Conservation (phyloP, 2,888 invertebrate genomes). For the Chymomyza fuscimana region DNA sequence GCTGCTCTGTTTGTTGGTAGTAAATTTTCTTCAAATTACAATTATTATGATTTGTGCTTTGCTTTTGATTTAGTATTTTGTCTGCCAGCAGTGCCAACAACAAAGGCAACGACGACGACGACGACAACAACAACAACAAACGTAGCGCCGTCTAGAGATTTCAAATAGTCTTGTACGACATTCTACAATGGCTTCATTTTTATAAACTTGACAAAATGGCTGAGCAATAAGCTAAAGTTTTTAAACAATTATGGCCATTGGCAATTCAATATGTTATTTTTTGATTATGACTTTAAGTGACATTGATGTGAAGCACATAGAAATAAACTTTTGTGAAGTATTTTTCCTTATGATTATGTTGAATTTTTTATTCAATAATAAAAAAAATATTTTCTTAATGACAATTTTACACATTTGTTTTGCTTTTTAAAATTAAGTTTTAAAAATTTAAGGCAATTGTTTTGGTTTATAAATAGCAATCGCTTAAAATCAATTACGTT, state of each 20-base stretch:
- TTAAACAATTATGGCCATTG: slow-evolving; percentile 7
- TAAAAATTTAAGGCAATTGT: no score
- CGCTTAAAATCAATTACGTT: no score
- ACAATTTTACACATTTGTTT: neutral
- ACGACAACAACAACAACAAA: neutral
- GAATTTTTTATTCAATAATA: no score
- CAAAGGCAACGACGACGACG: neutral
- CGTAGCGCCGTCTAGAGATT: neutral
- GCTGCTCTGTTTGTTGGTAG: slow-evolving; percentile 57
- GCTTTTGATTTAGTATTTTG: slow-evolving; percentile 64
- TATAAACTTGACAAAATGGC: slow-evolving; percentile 34
- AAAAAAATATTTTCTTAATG: neutral
- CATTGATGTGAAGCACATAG: neutral
- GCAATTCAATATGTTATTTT: neutral
- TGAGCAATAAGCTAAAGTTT: slow-evolving; percentile 16
- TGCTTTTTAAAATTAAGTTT: neutral
- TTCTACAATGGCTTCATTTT: slow-evolving; percentile 64
- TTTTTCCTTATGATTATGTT: neutral
- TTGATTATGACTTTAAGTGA: neutral
- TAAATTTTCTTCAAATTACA: slow-evolving; percentile 75
- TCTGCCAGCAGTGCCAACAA: slow-evolving; percentile 39
- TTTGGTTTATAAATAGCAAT: no score
- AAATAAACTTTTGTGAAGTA: neutral
- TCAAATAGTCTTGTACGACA: slow-evolving; percentile 30
- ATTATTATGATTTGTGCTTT: slow-evolving; percentile 73